Conservation (phyloP, 92 coral and sea anemone genomes). For the Diadumene lineata region DNA sequence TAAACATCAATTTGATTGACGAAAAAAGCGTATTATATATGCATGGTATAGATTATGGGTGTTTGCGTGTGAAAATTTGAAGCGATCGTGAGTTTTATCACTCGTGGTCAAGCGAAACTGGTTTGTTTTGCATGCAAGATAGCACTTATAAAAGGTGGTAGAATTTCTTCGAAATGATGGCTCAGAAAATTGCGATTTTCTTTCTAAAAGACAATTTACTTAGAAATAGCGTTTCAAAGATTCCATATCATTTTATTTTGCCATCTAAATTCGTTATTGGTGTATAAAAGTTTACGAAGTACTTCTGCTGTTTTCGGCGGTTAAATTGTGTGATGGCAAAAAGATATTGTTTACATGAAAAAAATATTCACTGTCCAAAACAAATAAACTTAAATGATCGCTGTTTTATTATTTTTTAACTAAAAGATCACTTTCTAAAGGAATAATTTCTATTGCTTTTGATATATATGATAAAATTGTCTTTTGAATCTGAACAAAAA, state of each 20-base stretch:
- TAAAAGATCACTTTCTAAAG: not conserved
- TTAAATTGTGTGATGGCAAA: not conserved
- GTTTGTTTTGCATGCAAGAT: not conserved
- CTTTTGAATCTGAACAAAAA: not conserved
- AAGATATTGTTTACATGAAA: conserved; percentile 17
- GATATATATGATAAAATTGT: not conserved
- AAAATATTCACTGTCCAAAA: conserved; percentile 19
- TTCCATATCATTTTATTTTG: not conserved
- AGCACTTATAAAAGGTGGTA: no score
- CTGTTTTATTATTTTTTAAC: not conserved
- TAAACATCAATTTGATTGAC: not conserved
- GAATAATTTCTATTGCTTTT: not conserved
- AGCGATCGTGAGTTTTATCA: not conserved
- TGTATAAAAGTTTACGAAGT: not conserved
- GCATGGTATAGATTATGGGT: not conserved
- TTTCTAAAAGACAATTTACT: not conserved
- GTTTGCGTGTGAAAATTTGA: not conserved
- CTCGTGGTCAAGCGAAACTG: conserved; percentile 1
- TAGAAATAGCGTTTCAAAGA: not conserved
- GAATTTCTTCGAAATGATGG: not conserved
- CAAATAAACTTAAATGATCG: conserved; percentile 10
- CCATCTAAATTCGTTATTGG: not conserved
- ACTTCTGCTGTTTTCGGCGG: not conserved
- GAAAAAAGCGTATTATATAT: not conserved
- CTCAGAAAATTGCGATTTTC: not conserved